Conservation (phyloP, 2,888 invertebrate species). For the Colostygia pectinataria region DNA sequence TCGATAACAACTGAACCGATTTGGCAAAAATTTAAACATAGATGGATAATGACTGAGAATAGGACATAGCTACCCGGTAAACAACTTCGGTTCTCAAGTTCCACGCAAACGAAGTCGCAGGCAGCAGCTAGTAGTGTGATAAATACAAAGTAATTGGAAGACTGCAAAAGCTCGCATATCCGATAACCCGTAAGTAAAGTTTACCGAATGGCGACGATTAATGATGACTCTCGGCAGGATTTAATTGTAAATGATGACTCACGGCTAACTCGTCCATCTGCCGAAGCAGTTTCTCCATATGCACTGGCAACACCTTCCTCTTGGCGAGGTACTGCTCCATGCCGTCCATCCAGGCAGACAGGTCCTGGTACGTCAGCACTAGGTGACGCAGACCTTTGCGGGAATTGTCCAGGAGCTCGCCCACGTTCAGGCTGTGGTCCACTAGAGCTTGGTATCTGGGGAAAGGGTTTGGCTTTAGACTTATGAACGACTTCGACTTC, state of each 20-base stretch:
- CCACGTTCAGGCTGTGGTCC: constrained; percentile 92
- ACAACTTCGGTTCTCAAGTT: too few relatives aligned
- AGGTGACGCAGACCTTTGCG: constrained; percentile 94
- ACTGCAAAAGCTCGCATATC: too few relatives aligned
- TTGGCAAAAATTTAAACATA: too few relatives aligned
- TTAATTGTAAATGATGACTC: constrained; percentile 51
- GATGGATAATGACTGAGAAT: too few relatives aligned
- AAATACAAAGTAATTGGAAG: too few relatives aligned
- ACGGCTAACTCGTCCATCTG: constrained; percentile 96
- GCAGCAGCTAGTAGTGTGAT: too few relatives aligned
- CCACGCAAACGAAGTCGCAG: too few relatives aligned
- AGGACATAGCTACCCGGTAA: too few relatives aligned
- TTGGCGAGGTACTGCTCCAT: constrained; percentile 92
- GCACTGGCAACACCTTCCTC: constrained; percentile 93
- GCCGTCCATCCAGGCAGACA: constrained; percentile 97
- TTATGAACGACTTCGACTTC: too few relatives aligned
- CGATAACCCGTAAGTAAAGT: too few relatives aligned
- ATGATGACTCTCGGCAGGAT: background rate
- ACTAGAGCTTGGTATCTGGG: constrained; percentile 89
- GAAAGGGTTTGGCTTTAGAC: background rate
- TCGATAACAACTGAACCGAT: too few relatives aligned
- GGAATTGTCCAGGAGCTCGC: constrained; percentile 91
- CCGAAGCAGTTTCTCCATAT: constrained; percentile 94
- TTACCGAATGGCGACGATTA: too few relatives aligned
- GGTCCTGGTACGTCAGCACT: constrained; percentile 95